A percentile compares a stretch with the other conserved stretches of the same genome.
Conservation (phyloP, 2,888 invertebrate species). For the Meteorus colon region DNA sequence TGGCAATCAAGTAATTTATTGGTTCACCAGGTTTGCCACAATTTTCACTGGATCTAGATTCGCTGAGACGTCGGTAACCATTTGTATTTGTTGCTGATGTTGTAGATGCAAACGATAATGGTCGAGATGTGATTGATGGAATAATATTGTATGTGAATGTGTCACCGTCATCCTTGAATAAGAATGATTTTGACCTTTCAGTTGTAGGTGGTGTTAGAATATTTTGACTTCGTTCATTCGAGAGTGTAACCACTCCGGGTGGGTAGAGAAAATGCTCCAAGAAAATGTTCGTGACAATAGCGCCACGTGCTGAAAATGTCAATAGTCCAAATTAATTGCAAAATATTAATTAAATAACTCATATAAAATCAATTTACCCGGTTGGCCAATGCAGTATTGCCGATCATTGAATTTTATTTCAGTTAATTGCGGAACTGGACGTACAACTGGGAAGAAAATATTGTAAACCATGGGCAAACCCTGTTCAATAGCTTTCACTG, state of each 20-base stretch:
- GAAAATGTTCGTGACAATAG: slow-evolving; percentile 67
- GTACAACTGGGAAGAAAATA: slow-evolving; percentile 63
- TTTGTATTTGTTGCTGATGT: neutral
- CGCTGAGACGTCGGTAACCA: neutral
- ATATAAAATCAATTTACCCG: slow-evolving; percentile 51
- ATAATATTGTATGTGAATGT: neutral
- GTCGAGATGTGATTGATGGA: neutral
- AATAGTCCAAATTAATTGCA: neutral
- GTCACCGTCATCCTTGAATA: neutral
- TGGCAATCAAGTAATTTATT: slow-evolving; percentile 60
- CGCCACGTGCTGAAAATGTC: slow-evolving; percentile 57
- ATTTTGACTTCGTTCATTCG: neutral
- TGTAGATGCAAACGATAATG: neutral
- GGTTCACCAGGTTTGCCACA: slow-evolving; percentile 54
- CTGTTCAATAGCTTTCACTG: slow-evolving; percentile 57
- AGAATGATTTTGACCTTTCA: neutral
- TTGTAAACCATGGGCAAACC: slow-evolving; percentile 62
- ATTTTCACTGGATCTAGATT: slow-evolving; percentile 19
- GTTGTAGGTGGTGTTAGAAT: slow-evolving; percentile 11
- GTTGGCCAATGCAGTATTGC: slow-evolving; percentile 60
- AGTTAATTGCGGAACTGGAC: slow-evolving; percentile 63
- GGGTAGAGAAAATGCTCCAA: slow-evolving; percentile 69
- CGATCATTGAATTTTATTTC: slow-evolving; percentile 61
- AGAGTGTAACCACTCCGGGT: slow-evolving; percentile 51
- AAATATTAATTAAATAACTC: no score